A percentile compares a stretch with the other conserved stretches of the same genome.
Conservation (phyloP, 2,113 vertebrate species). For the Polypterus senegalus region DNA sequence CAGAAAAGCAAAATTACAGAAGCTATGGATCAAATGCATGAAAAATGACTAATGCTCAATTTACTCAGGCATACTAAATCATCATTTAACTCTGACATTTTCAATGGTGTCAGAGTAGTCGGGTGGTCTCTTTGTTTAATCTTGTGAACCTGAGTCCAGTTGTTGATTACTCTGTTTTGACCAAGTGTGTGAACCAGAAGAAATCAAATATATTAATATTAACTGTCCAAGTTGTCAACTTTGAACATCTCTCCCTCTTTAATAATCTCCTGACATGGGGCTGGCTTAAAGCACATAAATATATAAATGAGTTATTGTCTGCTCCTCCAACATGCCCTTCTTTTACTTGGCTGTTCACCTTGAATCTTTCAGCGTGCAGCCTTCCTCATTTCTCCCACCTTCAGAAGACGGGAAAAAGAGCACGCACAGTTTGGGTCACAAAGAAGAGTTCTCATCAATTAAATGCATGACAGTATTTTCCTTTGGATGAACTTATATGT, state of each 20-base stretch:
- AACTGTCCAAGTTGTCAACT: no score
- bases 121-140: no score
- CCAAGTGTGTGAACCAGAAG: no score
- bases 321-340: neutral
- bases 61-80: neutral
- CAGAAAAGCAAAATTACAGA: slow-evolving; percentile 11
- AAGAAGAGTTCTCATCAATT: slow-evolving; percentile 52
- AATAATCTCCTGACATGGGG: neutral
- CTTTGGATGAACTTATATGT: slow-evolving; percentile 54
- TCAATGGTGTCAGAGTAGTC: no score
- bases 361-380: slow-evolving; percentile 19
- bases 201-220: no score
- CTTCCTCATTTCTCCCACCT: slow-evolving; percentile 20
- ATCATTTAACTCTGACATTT: no score
- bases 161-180: no score
- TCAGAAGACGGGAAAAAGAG: slow-evolving; percentile 6
- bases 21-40: neutral
- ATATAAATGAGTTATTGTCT: neutral
- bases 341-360: slow-evolving; percentile 31
- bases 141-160: no score
- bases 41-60: neutral
- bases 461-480: slow-evolving; percentile 57
- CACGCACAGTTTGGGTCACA: slow-evolving; percentile 30
- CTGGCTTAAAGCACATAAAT: neutral
- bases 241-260: neutral